A percentile compares a stretch with the other conserved stretches of the same genome.
phyloP scores from a whole-genome alignment of 2,888 invertebrate species.

The Hypomecis punctinalis region DNA sequence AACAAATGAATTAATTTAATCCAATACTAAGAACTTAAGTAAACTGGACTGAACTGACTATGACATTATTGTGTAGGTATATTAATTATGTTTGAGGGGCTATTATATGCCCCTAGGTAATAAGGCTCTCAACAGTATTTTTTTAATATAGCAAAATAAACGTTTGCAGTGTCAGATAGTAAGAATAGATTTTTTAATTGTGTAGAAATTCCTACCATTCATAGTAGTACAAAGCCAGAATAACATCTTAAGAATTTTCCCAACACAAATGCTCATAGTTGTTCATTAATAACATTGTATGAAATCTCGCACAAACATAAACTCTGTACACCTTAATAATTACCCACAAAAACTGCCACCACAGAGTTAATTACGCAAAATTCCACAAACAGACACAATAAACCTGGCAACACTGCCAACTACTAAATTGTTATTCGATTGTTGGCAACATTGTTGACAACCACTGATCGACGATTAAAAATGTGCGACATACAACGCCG shows the following conservation, averaged over 20 bases:
- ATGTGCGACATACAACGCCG: slow-evolving; percentile 38
- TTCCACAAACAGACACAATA: slow-evolving; percentile 72
- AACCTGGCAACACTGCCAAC: slow-evolving; percentile 50
- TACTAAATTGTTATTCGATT: slow-evolving; percentile 58
- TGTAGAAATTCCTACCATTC: not conserved
- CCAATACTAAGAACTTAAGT: too few relatives aligned
- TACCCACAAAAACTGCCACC: slow-evolving; percentile 76
- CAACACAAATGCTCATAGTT: slow-evolving; percentile 53
- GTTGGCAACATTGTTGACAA: slow-evolving; percentile 62
- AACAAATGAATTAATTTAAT: too few relatives aligned
- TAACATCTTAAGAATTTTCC: slow-evolving; percentile 42
- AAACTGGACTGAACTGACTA: too few relatives aligned
- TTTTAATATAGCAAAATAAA: too few relatives aligned
- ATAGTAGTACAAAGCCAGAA: slow-evolving; percentile 11
- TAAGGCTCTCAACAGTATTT: too few relatives aligned
- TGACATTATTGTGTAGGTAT: too few relatives aligned
- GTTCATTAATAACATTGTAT: slow-evolving; percentile 72
- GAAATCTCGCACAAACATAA: slow-evolving; percentile 62
- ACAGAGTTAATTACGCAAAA: slow-evolving; percentile 78
- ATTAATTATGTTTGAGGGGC: too few relatives aligned
- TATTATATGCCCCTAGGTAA: too few relatives aligned
- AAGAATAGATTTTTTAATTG: not conserved
- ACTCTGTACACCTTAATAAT: slow-evolving; percentile 64
- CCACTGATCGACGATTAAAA: slow-evolving; percentile 43
- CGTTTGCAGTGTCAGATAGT: not conserved